Conservation (phyloP, 92 coral and sea anemone genomes). For the Palythoa grandis region DNA sequence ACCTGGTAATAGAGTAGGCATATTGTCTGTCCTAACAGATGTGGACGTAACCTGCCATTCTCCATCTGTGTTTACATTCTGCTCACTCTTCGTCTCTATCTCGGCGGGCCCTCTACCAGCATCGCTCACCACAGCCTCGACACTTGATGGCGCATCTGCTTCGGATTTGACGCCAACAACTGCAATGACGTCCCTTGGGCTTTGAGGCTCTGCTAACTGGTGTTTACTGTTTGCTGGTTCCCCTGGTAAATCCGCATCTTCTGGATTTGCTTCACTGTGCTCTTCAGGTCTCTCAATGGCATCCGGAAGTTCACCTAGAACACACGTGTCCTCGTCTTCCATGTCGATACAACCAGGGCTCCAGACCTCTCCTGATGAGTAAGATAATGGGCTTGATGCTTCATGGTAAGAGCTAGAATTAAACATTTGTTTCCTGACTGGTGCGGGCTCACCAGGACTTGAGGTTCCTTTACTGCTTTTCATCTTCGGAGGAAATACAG, state of each 20-base stretch:
- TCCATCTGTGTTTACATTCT: not conserved
- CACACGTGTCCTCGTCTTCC: slow-evolving; percentile 5
- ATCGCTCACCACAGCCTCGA: not conserved
- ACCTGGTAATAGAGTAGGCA: not conserved
- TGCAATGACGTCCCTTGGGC: not conserved
- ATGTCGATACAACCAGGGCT: not conserved
- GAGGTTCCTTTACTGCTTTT: not conserved
- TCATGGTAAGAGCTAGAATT: not conserved
- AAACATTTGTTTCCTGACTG: not conserved
- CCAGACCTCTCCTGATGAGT: slow-evolving; percentile 33
- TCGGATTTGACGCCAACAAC: not conserved
- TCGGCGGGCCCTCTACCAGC: not conserved
- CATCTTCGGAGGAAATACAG: not conserved
- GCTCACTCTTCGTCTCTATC: not conserved
- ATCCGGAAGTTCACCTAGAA: not conserved
- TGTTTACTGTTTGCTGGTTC: not conserved
- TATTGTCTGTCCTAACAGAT: not conserved
- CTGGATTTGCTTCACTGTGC: not conserved
- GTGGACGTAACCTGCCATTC: slow-evolving; percentile 24
- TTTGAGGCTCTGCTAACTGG: not conserved
- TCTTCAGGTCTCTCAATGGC: not conserved
- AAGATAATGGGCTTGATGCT: slow-evolving; percentile 6
- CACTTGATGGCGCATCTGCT: not conserved
- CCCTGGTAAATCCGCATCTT: not conserved
- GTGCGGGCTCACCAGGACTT: not conserved